phyloP scores from a whole-genome alignment of 2,797 vertebrate genomes.

The Pogonophryne albipinna region DNA sequence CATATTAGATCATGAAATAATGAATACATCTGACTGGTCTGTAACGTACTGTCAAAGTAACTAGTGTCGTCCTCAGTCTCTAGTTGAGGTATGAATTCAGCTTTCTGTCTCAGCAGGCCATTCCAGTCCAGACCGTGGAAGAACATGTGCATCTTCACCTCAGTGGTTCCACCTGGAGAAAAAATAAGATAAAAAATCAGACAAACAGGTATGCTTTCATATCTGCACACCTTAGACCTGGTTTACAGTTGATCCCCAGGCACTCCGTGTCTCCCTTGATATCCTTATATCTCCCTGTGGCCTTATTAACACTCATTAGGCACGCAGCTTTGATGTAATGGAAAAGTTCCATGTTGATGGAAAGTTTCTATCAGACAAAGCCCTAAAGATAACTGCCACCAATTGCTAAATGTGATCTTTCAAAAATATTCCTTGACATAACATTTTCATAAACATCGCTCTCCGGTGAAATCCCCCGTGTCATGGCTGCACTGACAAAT shows the following conservation, averaged over 20 bases:
- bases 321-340: not conserved
- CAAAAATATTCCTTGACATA: conserved; percentile 4
- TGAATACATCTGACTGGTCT: not conserved
- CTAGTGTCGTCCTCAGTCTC: conserved; percentile 95
- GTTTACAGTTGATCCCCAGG: not conserved
- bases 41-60: conserved; percentile 93
- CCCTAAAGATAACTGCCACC: not conserved
- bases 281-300: no score
- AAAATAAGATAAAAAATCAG: conserved; percentile 1
- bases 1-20: not conserved
- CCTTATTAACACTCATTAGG: not conserved
- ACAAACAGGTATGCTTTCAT: not conserved
- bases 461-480: not conserved
- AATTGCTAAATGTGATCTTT: not conserved
- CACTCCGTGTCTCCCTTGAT: not conserved
- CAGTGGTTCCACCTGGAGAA: conserved; percentile 87
- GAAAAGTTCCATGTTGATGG: not conserved
- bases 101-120: conserved; percentile 92
- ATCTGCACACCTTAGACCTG: not conserved
- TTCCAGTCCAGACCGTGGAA: conserved; percentile 93
- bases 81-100: conserved; percentile 93
- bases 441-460: not conserved
- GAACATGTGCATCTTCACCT: conserved; percentile 93
- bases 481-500: not conserved
- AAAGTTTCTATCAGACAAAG: not conserved